Base-by-base conservation (phyloP, 2,113 vertebrate genomes). In the Holacanthus passer region DNA sequence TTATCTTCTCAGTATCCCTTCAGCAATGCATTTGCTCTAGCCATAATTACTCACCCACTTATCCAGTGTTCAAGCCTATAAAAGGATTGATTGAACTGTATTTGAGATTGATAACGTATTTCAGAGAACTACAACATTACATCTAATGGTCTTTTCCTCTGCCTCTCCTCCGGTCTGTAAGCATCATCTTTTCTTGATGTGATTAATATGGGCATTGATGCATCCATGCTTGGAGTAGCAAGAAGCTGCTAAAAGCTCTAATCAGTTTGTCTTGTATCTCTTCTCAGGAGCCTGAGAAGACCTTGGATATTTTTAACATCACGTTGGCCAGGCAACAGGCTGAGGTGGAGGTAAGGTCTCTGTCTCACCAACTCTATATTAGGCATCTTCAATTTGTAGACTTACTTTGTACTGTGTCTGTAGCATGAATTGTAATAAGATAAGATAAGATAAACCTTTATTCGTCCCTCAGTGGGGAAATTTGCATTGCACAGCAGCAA, bases 251-350 rank as follows among this genome's bases (percentile, higher is more conserved):
- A 24, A 82, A 83, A 79, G 53, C 37, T 73, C 32, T 39, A 53
- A 83, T 85, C 27, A 19, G 58, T 83, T 69, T 83, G 1, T 69
- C n/a, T 41, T 70, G 29, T 84, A 17, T 89, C 31, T 82, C 41
- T 92, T 95, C 81, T 53, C 82, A 99, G 98, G 95, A 95, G 50
- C 92, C 95, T 0, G 98, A 99, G 93, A 98, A 94, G 89, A 35
- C 89, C 0, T 87, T 99, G 95, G 98, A 99, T 95, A 95, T 99
- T 91, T 99, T 99, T 94, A 99, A 97, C 91, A 99, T 99, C 94
- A 99, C 97, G 4, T 82, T 99, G 85, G 96, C 96, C 83, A 96
- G 98, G 86, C 98, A 99, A 77, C 97, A 99, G 89, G 97, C 98
- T 81, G 98, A 99, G 95, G 95, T 98, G 93, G 98, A 99, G 97